Base-by-base conservation (phyloP, 2,113 vertebrate genomes). In the Ceyx melanurus region DNA sequence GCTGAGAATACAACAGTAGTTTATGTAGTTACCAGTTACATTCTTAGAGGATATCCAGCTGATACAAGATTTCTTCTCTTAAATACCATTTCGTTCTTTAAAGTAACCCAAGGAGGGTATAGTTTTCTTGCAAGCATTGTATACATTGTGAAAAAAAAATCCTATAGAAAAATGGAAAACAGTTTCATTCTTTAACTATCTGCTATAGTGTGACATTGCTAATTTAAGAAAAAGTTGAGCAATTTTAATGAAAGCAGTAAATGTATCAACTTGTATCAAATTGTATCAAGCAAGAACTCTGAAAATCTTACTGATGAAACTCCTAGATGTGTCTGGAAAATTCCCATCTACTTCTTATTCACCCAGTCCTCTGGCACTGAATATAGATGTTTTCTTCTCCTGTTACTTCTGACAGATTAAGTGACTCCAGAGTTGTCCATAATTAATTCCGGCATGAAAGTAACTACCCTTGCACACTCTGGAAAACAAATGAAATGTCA, bases 361-460 rank as follows among this genome's bases (percentile, higher is more conserved):
- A 82, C 62, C 43, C 51, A 28, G 40, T 46, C 60, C 82, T 65
- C 64, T 42, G 37, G 66, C 80, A 80, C 22, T 21, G 51, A 61
- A 72, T 51, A 85, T 4, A 7, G 76, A 73, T 50, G 25, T 51
- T 90, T 67, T 74, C 67, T 86, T 77, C 78, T 92, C 70, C 72
- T 94, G 88, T 80, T 93, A 74, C 88, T 93, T 82, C 79, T 92
- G 74, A 94, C 87, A 96, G 91, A 95, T 89, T 82, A 93, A 93
- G 82, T 58, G 92, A 88, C 89, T 91, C 72, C 91, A 93, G 64
- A 87, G 51, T 21, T 89, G 74, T 29, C 89, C 75, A 45, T 93
- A 96, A 95, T 92, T 91, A 95, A 77, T 92, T 90, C 45, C 91
- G 84, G 84, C 84, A 84, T 33, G 61, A 86, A 87, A 82, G 91